Percentiles rank a stretch among this genome's conserved stretches.
These are phyloP conservation scores for Leuciscus waleckii DNA, from an alignment of 2,797 vertebrate species.

Conservation along the genomic window DNA sequence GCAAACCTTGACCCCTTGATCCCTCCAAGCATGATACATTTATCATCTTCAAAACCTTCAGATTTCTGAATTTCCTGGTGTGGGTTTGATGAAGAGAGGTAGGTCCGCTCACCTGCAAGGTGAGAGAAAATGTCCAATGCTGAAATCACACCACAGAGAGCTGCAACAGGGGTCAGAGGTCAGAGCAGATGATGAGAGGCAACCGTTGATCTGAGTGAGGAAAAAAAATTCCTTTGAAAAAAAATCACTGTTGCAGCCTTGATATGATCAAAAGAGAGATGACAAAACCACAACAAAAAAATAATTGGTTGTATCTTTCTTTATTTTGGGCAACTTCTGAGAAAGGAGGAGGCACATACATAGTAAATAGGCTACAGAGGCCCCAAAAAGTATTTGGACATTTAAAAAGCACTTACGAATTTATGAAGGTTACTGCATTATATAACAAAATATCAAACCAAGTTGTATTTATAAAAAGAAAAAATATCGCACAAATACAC, in stretches of 20 bases:
- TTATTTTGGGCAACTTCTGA: neutral
- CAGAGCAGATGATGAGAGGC: constrained; percentile 47
- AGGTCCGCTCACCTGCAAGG: constrained; percentile 20
- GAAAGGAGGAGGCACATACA: neutral
- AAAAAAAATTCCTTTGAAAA: constrained; percentile 15
- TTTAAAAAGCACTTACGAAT: neutral
- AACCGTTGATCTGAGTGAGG: constrained; percentile 38
- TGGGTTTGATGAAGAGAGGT: neutral
- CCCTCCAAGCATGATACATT: neutral
- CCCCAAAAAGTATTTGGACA: neutral
- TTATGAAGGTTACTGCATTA: neutral
- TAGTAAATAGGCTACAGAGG: neutral
- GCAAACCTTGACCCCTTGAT: neutral
- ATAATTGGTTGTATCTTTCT: neutral
- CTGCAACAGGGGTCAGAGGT: constrained; percentile 44
- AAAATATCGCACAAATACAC: neutral
- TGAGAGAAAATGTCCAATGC: constrained; percentile 60
- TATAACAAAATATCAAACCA: neutral
- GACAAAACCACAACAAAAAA: neutral
- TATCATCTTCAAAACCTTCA: constrained; percentile 14
- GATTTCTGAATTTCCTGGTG: neutral
- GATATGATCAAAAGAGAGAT: constrained; percentile 6
- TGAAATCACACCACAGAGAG: constrained; percentile 49
- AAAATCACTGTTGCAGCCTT: neutral
- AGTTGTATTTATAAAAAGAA: neutral